Evolutionary conservation across 2,888 invertebrate species (phyloP).

Genomic region (Capitulum mitella): DNA sequence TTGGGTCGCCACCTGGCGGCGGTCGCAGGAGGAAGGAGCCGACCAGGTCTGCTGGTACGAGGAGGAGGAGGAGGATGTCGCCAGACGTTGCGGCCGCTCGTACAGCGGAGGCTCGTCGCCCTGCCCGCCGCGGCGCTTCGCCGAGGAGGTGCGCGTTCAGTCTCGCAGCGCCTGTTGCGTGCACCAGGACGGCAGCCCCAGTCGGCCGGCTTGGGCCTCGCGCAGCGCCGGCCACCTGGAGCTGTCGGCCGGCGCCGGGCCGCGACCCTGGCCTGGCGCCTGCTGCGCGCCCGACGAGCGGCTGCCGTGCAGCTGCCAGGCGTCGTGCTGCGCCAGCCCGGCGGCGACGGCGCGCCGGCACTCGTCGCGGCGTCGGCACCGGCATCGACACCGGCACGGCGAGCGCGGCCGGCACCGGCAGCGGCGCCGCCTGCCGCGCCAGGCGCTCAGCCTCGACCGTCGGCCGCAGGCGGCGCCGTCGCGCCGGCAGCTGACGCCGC

Average conservation of each 20-base stretch:
- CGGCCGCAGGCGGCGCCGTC: slow-evolving; percentile 32
- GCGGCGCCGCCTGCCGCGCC: slow-evolving; percentile 31
- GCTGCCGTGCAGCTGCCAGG: background rate
- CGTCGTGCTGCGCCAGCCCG: background rate
- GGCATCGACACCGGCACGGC: slow-evolving; percentile 33
- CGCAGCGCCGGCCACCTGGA: slow-evolving; percentile 6
- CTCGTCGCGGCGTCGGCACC: slow-evolving; percentile 27
- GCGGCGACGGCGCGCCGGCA: background rate
- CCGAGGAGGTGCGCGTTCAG: slow-evolving; percentile 57
- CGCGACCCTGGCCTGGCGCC: background rate
- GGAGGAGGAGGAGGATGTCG: background rate
- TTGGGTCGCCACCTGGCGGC: background rate
- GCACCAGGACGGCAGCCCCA: background rate
- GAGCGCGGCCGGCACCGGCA: slow-evolving; percentile 30
- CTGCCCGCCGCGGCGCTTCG: slow-evolving; percentile 36
- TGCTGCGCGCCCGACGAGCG: background rate
- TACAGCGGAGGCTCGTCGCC: slow-evolving; percentile 5
- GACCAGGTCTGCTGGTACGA: background rate
- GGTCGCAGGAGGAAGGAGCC: background rate
- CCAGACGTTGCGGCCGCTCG: background rate
- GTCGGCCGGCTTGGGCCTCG: background rate
- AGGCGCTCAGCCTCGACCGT: slow-evolving; percentile 30
- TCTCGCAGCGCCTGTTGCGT: slow-evolving; percentile 56
- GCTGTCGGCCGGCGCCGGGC: background rate
- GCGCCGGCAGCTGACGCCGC: slow-evolving; percentile 10